Evolutionary conservation across 2,888 invertebrate species (phyloP).

Genomic region (Muscina levida): DNA sequence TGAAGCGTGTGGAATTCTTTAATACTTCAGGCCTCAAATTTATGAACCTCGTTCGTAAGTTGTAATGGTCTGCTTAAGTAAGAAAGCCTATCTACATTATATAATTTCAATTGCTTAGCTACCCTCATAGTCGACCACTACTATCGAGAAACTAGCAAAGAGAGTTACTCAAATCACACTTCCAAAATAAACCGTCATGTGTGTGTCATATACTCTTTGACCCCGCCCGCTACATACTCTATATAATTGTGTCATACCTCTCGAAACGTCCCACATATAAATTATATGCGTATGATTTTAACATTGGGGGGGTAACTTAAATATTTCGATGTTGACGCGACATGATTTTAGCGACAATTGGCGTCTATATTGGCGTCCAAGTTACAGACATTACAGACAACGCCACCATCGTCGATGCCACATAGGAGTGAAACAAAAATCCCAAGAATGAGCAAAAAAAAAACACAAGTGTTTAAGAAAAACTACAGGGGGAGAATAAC

Average conservation of each 20-base stretch:
- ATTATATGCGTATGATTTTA: slow-evolving; percentile 17
- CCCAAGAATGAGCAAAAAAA: not conserved
- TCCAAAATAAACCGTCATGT: too few relatives aligned
- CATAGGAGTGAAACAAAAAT: slow-evolving; percentile 3
- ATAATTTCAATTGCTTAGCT: too few relatives aligned
- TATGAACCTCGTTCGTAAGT: too few relatives aligned
- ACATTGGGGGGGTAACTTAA: slow-evolving; percentile 29
- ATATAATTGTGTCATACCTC: slow-evolving; percentile 37
- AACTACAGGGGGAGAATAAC: not conserved
- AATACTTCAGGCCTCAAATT: too few relatives aligned
- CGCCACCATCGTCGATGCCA: too few relatives aligned
- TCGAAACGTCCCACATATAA: slow-evolving; percentile 1
- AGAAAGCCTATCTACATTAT: too few relatives aligned
- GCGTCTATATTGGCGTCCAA: slow-evolving; percentile 50
- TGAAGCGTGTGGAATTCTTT: too few relatives aligned
- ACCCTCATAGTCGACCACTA: too few relatives aligned
- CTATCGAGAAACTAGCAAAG: too few relatives aligned
- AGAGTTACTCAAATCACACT: too few relatives aligned
- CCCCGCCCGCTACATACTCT: not conserved
- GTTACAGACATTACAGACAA: slow-evolving; percentile 28
- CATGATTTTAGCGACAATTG: slow-evolving; percentile 50
- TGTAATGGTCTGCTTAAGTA: too few relatives aligned
- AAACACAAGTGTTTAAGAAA: not conserved
- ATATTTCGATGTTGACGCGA: slow-evolving; percentile 49
- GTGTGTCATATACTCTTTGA: too few relatives aligned